phyloP scores from a whole-genome alignment of 30 jellyfish, hydroid and myxozoan species.

The Chironex yamaguchii region DNA sequence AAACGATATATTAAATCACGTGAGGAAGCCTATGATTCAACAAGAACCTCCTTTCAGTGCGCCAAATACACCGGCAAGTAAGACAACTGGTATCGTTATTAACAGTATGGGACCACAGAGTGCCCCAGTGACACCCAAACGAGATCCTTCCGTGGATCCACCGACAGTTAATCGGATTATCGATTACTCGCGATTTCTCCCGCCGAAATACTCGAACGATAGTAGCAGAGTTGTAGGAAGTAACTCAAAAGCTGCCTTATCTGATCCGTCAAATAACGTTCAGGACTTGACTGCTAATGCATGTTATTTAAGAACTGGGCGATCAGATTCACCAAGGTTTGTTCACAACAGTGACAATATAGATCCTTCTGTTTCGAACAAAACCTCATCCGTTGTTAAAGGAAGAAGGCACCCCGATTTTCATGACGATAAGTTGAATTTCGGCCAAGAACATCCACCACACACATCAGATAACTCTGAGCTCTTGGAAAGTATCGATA shows the following conservation, averaged over 20 bases:
- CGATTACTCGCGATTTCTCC: conserved; percentile 56
- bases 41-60: not conserved
- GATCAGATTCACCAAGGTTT: no score
- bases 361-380: no score
- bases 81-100: not conserved
- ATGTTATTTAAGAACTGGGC: no score
- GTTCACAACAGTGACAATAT: no score
- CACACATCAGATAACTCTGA: no score
- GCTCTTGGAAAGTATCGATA: no score
- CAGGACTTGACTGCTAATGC: no score
- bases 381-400: no score
- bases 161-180: not conserved
- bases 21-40: no score
- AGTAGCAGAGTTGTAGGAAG: not conserved
- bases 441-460: no score
- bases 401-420: no score
- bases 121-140: conserved; percentile 59
- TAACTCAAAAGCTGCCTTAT: not conserved
- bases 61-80: not conserved
- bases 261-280: conserved; percentile 18
- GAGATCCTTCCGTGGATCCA: not conserved
- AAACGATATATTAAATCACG: not conserved
- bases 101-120: conserved; percentile 25
- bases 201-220: conserved; percentile 5
- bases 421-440: no score